Conservation (phyloP, 1,140 invertebrate genomes). For the Papilio glaucus region DNA sequence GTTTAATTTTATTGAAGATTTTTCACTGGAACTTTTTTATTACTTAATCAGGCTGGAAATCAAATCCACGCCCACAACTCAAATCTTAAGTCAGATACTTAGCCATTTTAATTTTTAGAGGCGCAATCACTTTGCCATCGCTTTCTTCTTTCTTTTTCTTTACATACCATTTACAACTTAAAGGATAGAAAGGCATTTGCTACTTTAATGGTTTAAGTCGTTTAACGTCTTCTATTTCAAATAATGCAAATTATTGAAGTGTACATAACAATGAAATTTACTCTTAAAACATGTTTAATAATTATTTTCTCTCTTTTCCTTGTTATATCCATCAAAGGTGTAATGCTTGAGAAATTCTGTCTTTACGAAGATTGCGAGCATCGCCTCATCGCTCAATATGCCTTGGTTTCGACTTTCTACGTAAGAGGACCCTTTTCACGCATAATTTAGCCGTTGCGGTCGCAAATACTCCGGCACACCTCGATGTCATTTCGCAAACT, state of each 20-base stretch:
- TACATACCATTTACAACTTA: too few species aligned
- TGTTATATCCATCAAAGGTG: conserved; percentile 14
- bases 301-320: neutral
- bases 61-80: too few species aligned
- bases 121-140: too few species aligned
- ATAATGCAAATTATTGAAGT: too few species aligned
- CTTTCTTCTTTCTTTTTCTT: too few species aligned
- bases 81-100: too few species aligned
- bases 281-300: neutral
- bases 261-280: neutral
- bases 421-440: conserved; percentile 32
- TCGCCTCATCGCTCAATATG: conserved; percentile 31
- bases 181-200: too few species aligned
- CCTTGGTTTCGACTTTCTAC: conserved; percentile 33
- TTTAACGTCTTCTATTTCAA: too few species aligned
- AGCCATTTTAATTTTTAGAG: too few species aligned
- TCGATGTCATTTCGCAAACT: conserved; percentile 27
- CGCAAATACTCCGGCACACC: conserved; percentile 22
- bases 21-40: neutral
- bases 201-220: too few species aligned
- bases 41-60: neutral
- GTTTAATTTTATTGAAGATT: neutral
- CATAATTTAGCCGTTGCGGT: conserved; percentile 36
- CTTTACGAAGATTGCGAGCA: conserved; percentile 33
- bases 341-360: conserved; percentile 26